Evolutionary conservation across 2,113 vertebrate species (phyloP).

Genomic region (Ariopsis seemanni): DNA sequence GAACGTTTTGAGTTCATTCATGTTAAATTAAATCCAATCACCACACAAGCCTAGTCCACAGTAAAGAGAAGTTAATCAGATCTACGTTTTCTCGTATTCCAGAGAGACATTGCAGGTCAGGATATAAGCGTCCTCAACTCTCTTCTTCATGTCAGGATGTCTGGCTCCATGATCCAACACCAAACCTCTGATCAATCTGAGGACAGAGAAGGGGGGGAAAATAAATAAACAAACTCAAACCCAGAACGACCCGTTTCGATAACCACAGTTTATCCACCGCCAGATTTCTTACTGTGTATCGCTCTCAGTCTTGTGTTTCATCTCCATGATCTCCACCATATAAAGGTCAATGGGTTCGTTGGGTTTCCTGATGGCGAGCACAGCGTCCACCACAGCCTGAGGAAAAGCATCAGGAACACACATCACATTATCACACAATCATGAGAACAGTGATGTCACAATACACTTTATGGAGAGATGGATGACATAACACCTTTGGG

Average conservation of each 20-base stretch:
- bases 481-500: too few relatives aligned
- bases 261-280: too few relatives aligned
- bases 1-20: not conserved
- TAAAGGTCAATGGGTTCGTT: constrained; percentile 90
- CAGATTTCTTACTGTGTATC: constrained; percentile 84
- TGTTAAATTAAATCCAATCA: not conserved
- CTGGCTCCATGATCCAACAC: constrained; percentile 95
- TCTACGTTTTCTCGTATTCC: constrained; percentile 95
- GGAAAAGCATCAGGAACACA: not conserved
- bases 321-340: constrained; percentile 99
- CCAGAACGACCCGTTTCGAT: too few relatives aligned
- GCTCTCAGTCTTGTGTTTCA: constrained; percentile 96
- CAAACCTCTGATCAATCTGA: constrained; percentile 82
- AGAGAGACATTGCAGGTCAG: constrained; percentile 94
- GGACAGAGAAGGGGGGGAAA: not conserved
- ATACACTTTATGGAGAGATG: too few relatives aligned
- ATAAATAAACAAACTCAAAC: too few relatives aligned
- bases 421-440: not conserved
- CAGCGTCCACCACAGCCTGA: constrained; percentile 94
- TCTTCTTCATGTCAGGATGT: constrained; percentile 98
- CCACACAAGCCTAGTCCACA: not conserved
- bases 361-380: constrained; percentile 84
- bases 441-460: too few relatives aligned
- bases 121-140: constrained; percentile 89
- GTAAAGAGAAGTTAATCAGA: constrained; percentile 13